These are phyloP conservation scores for Lagopus muta DNA, from an alignment of 2,113 vertebrate genomes.

Conservation along the genomic window DNA sequence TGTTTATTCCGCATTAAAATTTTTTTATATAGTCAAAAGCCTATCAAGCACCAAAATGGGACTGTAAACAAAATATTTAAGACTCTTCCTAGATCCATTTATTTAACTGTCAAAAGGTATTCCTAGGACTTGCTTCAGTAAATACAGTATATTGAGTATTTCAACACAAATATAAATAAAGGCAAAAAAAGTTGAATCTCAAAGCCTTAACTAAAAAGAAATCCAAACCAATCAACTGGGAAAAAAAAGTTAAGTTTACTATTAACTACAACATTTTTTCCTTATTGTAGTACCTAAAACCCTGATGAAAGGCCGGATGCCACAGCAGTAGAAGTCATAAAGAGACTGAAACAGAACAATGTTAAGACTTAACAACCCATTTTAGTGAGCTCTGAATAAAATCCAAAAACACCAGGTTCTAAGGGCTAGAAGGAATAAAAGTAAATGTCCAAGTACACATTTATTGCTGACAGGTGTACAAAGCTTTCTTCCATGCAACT, in stretches of 20 bases:
- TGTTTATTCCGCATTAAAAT: neutral
- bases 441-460: neutral
- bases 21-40: neutral
- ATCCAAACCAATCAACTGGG: neutral
- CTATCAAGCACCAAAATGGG: accelerated
- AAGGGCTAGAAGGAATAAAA: neutral
- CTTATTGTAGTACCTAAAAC: neutral
- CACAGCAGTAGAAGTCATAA: neutral
- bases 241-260: neutral
- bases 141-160: neutral
- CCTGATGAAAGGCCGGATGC: neutral
- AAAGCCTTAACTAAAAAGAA: neutral
- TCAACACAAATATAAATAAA: neutral
- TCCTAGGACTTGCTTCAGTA: neutral
- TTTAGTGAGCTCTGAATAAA: conserved; percentile 23
- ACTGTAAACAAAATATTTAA: neutral
- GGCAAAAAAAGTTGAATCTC: neutral
- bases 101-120: neutral
- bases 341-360: neutral
- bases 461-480: conserved; percentile 24
- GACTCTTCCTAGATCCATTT: neutral
- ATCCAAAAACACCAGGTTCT: neutral
- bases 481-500: neutral
- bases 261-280: neutral
- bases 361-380: conserved; percentile 22